phyloP scores from a whole-genome alignment of 2,797 vertebrate species.

The Brachyalestes nurse region DNA sequence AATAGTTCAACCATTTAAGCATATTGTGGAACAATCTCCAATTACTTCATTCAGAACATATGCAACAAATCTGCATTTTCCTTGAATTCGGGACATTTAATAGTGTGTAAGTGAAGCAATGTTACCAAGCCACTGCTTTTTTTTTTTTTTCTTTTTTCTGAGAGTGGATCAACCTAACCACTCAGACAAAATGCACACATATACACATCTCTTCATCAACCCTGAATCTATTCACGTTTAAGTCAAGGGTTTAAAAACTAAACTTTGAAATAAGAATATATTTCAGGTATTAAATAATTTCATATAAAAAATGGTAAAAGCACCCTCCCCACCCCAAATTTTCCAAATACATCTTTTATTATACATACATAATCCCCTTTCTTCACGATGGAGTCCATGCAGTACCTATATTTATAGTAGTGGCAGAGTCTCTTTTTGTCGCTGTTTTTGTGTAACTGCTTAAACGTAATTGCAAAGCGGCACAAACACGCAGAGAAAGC shows the following conservation, averaged over 20 bases:
- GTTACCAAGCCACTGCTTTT: conserved; percentile 28
- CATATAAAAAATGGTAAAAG: conserved; percentile 77
- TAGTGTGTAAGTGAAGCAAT: conserved; percentile 24
- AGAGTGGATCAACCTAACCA: conserved; percentile 58
- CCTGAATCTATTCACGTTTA: conserved; percentile 59
- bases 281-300: conserved; percentile 86
- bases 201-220: conserved; percentile 54
- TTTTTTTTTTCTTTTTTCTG: conserved; percentile 48
- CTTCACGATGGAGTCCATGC: conserved; percentile 67
- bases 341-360: conserved; percentile 64
- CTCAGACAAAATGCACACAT: conserved; percentile 53
- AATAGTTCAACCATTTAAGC: conserved; percentile 52
- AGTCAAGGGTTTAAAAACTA: conserved; percentile 65
- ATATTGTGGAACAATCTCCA: conserved; percentile 35
- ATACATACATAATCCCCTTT: conserved; percentile 59
- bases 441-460: conserved; percentile 60
- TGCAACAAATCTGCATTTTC: conserved; percentile 34
- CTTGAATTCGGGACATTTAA: conserved; percentile 33
- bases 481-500: conserved; percentile 77
- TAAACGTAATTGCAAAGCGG: conserved; percentile 74
- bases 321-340: conserved; percentile 50
- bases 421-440: conserved; percentile 67
- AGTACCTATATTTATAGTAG: conserved; percentile 73
- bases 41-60: conserved; percentile 49
- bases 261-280: conserved; percentile 73